phyloP scores from a whole-genome alignment of 1,140 invertebrate species.

The Drosophila punjabiensis region DNA sequence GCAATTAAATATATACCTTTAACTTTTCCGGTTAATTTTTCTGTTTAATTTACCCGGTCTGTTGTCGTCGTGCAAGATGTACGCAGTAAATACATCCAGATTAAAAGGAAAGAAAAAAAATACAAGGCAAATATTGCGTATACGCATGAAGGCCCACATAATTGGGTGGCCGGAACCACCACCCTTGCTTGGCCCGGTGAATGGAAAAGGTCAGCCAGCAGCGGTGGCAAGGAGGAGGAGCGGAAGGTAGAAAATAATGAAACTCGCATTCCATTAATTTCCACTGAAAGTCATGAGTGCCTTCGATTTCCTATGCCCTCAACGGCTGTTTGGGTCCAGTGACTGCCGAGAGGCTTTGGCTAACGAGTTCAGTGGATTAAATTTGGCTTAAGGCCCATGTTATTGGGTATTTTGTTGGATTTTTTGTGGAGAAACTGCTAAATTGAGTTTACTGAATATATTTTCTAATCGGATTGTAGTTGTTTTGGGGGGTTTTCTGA shows the following conservation, averaged over 20 bases:
- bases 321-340: neutral
- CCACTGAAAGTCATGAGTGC: slow-evolving; percentile 52
- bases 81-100: slow-evolving; percentile 25
- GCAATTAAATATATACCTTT: slow-evolving; percentile 65
- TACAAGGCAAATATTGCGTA: slow-evolving; percentile 55
- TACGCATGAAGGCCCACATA: slow-evolving; percentile 46
- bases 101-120: slow-evolving; percentile 10
- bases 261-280: slow-evolving; percentile 60
- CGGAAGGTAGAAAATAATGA: slow-evolving; percentile 29
- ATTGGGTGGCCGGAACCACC: slow-evolving; percentile 20
- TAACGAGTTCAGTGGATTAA: slow-evolving; percentile 19
- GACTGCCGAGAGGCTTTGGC: neutral
- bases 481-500: neutral
- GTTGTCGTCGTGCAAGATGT: slow-evolving; percentile 43
- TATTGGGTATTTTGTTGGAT: neutral
- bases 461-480: neutral
- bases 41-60: slow-evolving; percentile 58
- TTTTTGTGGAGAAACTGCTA: neutral
- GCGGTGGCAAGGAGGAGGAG: neutral
- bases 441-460: slow-evolving; percentile 3
- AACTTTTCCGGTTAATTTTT: slow-evolving; percentile 69
- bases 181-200: slow-evolving; percentile 40
- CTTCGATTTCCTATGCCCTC: slow-evolving; percentile 42
- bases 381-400: neutral
- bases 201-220: slow-evolving; percentile 39